Evolutionary conservation across 2,888 invertebrate genomes (phyloP), one percentile per base, ranked within the genome.

Genomic region (Lepidochitona cinerea): DNA sequence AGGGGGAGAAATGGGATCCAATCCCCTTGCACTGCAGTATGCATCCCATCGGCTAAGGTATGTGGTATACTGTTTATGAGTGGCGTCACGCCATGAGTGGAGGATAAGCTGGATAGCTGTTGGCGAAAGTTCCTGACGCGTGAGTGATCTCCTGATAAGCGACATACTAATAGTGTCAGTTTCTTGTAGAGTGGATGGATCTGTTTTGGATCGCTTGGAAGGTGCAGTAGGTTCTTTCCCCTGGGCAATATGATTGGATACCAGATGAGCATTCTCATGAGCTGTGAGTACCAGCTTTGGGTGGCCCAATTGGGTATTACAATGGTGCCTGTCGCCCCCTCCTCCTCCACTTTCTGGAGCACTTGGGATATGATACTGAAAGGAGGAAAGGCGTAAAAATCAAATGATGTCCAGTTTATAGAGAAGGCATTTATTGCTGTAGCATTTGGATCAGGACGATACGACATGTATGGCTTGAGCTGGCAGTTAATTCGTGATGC

Each of bases 1-100:
- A 76, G 75, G 68, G 41, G 72, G 66, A 68, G 23, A 71, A 76
- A 75, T 18, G 36, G 68, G 41, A 80, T 68, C 70, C 75, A 75
- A 74, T 52, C 76, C 32, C 66, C 71, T n/a, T 70, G 72, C 18
- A 75, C 49, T 4, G 73, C 74, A 78, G 76, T 71, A 79, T 37
- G 49, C 72, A 71, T 75, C 64, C 79, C 79, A 80, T 76, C 69
- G 75, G n/a, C 73, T 72, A 52, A 75, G 72, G 75, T 71, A 74
- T n/a, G 49, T 49, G 53, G 72, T 49, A 54, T 77, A 79, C 67
- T 76, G 73, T 59, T 76, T 74, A 52, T 76, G 68, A 37, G 79
- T 80, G 35, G 70, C 67, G 23, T 32, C 41, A 64, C 73, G 52
- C 77, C 79, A 81, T 41, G 79, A 76, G 37, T 72, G 53, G 68